Base-by-base conservation (phyloP, 2,888 invertebrate genomes). In the Nomada fucata region DNA sequence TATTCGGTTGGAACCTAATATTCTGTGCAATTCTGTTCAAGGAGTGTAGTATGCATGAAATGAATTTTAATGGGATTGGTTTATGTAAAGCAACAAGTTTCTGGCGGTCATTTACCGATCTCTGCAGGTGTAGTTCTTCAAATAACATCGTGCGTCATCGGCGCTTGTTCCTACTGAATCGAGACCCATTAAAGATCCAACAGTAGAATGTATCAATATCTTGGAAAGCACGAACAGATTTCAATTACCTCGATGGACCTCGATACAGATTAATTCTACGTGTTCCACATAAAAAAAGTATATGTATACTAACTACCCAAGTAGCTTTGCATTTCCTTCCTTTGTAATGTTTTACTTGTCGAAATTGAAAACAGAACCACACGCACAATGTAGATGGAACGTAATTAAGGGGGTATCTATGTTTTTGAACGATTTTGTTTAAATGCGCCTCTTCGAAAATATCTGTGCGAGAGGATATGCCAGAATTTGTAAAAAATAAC, bases 131-230 rank as follows among this genome's bases (percentile, higher is more conserved):
- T 89, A 89, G 88, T 88, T 88, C 86, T 81, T 86, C 89, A 86
- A 78, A 89, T 90, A 89, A 84, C 70, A 65, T 59, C 76, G 65
- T 88, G 89, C 89, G 88, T 89, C 89, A 90, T 78, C 75, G 69
- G 60, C 57, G 67, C 79, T 82, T 67, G 73, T 76, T 78, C 61
- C 68, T 81, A 69, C 55, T 75, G 77, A 85, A 86, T 84, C 82
- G 83, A 74, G 72, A 78, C 84, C 83, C 77, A 86, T 88, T 86
- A 86, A 87, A 85, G 86, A 88, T 87, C 75, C 85, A 84, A 83
- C 76, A 55, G 70, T 20, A 72, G 70, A 79, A 83, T 57, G 77
- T 81, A 69, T 76, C 78, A 20, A 63, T 79, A 68, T 79, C 69
- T 70, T 68, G 76, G 71, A 82, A 80, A 75, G 70, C 55, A 70